phyloP scores from a whole-genome alignment of 2,797 vertebrate genomes.

The Malurus leucopterus region DNA sequence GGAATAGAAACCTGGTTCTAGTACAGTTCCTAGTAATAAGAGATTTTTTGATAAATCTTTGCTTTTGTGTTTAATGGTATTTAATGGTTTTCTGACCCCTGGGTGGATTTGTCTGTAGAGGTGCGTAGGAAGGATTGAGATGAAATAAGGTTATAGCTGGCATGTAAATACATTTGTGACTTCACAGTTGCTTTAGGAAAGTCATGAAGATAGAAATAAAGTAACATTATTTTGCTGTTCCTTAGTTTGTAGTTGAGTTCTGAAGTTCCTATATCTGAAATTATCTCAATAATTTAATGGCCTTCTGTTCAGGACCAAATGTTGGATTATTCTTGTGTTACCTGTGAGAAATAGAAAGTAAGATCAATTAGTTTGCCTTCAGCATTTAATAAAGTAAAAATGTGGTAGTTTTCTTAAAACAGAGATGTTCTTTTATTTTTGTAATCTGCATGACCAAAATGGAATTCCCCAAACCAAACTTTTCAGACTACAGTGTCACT shows the following conservation, averaged over 20 bases:
- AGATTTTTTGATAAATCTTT: background rate
- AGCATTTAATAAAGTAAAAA: background rate
- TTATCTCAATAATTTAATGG: background rate
- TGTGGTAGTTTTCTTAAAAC: background rate
- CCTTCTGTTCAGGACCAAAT: background rate
- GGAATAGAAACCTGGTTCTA: background rate
- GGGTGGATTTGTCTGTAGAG: background rate
- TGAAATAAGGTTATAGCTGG: background rate
- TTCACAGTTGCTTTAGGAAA: background rate
- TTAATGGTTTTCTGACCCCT: background rate
- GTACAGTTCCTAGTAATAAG: background rate
- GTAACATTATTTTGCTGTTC: background rate
- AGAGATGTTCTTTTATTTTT: background rate
- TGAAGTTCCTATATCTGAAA: background rate
- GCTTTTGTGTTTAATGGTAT: background rate
- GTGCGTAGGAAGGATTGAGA: background rate
- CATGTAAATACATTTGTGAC: background rate
- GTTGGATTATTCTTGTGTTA: background rate
- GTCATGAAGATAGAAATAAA: background rate
- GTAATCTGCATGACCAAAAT: background rate
- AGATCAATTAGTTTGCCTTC: background rate
- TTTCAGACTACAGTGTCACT: background rate
- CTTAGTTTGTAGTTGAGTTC: background rate
- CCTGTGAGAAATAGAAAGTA: background rate
- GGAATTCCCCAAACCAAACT: background rate